Evolutionary conservation across 2,888 invertebrate species (phyloP).

Genomic region (Nomada hirtipes): DNA sequence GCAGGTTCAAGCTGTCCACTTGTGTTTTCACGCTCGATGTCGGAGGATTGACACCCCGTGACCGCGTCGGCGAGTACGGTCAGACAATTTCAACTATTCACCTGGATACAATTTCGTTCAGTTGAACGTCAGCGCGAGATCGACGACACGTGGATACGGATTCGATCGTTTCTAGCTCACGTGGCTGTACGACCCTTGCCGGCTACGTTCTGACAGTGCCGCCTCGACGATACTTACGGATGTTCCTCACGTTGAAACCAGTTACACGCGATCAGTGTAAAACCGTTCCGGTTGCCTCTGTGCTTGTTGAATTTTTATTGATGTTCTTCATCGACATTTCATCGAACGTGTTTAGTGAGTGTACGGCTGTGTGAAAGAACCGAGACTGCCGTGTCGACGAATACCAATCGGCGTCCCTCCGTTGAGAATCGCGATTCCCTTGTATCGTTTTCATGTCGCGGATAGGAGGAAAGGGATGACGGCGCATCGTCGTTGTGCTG

Average conservation of each 20-base stretch:
- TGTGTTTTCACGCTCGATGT: background rate
- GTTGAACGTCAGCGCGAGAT: constrained; percentile 32
- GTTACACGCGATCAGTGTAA: constrained; percentile 11
- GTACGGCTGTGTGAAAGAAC: constrained; percentile 1
- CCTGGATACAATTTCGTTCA: background rate
- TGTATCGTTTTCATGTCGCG: constrained; percentile 61
- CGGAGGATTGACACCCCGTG: background rate
- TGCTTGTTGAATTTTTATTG: constrained; percentile 42
- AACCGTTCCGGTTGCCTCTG: background rate
- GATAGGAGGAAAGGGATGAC: constrained; percentile 69
- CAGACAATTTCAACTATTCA: background rate
- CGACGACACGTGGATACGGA: constrained; percentile 64
- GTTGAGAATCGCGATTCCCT: constrained; percentile 31
- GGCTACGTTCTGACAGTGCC: constrained; percentile 47
- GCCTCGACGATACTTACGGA: constrained; percentile 39
- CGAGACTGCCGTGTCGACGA: background rate
- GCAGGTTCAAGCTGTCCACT: background rate
- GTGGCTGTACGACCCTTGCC: constrained; percentile 60
- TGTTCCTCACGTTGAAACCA: constrained; percentile 42
- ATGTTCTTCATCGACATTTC: constrained; percentile 20
- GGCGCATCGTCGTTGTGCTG: constrained; percentile 59
- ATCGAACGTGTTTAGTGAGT: constrained; percentile 28
- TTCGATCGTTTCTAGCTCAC: constrained; percentile 63
- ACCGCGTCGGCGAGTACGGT: background rate
- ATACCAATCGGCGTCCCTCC: constrained; percentile 19